Evolutionary conservation across 2,113 vertebrate species (phyloP).

Genomic region (Myotis brandtii): DNA sequence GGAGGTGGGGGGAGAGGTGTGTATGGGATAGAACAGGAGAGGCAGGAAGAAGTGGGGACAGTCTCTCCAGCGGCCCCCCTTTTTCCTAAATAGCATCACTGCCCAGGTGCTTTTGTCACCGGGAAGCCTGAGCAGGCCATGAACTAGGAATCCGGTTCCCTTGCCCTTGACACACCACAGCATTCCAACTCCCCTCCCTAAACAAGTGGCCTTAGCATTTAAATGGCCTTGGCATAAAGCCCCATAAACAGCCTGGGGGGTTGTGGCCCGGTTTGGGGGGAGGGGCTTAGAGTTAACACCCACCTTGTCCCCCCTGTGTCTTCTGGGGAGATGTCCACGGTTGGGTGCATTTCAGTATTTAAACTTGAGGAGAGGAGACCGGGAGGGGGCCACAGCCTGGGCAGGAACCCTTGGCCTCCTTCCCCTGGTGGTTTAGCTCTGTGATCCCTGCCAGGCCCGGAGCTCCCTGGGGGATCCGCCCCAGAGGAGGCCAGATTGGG

Average conservation of each 20-base stretch:
- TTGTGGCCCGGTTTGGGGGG: neutral
- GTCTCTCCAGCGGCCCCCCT: neutral
- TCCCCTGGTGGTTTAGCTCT: neutral
- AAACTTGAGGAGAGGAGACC: neutral
- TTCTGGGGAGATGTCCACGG: neutral
- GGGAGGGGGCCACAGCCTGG: neutral
- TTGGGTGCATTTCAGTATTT: slow-evolving; percentile 24
- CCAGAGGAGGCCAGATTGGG: slow-evolving; percentile 49
- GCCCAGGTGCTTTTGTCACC: neutral
- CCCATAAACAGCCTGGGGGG: neutral
- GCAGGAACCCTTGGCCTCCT: neutral
- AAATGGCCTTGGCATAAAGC: slow-evolving; percentile 65
- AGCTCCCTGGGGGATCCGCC: slow-evolving; percentile 58
- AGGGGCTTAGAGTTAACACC: neutral
- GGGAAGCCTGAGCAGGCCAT: neutral
- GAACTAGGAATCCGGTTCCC: slow-evolving; percentile 35
- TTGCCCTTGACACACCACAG: neutral
- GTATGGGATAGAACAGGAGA: neutral
- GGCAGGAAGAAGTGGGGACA: neutral
- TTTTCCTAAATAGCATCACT: neutral
- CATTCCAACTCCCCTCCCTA: neutral
- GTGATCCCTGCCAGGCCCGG: slow-evolving; percentile 34
- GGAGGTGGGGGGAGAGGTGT: neutral
- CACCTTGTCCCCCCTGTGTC: neutral
- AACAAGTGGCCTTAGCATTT: slow-evolving; percentile 65